phyloP scores from a whole-genome alignment of 2,113 vertebrate species.

The Pituophis catenifer region DNA sequence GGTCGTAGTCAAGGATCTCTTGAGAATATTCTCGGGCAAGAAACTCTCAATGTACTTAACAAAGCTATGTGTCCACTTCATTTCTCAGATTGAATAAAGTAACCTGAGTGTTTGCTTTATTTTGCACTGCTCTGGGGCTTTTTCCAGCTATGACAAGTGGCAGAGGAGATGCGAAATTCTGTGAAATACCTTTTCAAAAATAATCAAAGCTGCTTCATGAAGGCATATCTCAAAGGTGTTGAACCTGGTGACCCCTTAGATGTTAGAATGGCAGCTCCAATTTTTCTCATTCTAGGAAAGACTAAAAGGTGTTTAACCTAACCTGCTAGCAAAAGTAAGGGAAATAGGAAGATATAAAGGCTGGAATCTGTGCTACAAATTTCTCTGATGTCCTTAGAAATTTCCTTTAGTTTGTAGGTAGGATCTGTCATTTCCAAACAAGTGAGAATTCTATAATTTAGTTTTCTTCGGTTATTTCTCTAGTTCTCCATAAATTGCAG shows the following conservation, averaged over 20 bases:
- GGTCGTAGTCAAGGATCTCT: neutral
- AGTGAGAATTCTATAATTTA: neutral
- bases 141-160: neutral
- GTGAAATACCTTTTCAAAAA: neutral
- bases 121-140: neutral
- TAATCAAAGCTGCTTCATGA: neutral
- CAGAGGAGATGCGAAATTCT: neutral
- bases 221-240: neutral
- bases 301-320: neutral
- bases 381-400: neutral
- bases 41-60: neutral
- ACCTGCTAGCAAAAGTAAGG: neutral
- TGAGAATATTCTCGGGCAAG: neutral
- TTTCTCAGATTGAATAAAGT: neutral
- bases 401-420: neutral
- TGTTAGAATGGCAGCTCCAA: neutral
- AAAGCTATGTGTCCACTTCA: neutral
- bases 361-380: neutral
- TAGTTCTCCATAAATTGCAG: neutral
- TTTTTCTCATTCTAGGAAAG: neutral
- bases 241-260: neutral
- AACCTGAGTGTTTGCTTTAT: neutral
- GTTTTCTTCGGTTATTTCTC: neutral
- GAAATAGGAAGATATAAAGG: neutral
- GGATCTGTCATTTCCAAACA: neutral